Conservation (phyloP, 2,113 vertebrate species). For the Mastomys coucha region DNA sequence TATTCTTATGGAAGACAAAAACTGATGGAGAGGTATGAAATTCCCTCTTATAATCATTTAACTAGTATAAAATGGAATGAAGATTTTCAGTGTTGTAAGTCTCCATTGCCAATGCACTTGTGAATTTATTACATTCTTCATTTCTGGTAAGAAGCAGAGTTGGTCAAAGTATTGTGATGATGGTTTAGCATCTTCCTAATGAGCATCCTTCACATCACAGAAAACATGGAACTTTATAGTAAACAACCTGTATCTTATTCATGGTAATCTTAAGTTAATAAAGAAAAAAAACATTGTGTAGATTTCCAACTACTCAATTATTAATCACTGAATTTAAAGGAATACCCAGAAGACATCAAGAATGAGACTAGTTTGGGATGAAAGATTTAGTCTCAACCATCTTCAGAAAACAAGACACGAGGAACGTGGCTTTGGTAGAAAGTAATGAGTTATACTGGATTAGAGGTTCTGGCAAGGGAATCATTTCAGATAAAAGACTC, state of each 20-base stretch:
- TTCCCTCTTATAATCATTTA: background rate
- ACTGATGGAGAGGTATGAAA: background rate
- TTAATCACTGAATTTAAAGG: background rate
- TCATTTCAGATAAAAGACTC: background rate
- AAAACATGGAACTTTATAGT: background rate
- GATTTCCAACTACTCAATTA: background rate
- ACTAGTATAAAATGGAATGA: background rate
- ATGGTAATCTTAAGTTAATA: background rate
- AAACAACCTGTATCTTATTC: background rate
- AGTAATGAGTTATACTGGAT: background rate
- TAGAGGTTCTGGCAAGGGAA: background rate
- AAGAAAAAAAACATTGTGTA: background rate
- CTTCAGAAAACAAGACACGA: background rate
- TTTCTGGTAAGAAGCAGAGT: background rate
- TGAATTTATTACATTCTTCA: background rate
- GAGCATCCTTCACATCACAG: background rate
- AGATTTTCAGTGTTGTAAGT: background rate
- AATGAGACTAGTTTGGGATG: background rate
- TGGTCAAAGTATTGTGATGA: background rate
- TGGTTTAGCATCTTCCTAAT: background rate
- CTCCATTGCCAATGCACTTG: background rate
- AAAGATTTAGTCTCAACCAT: background rate
- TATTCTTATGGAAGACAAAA: constrained; percentile 7
- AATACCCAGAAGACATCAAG: background rate
- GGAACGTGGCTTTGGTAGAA: background rate